These are phyloP conservation scores for Sandelia bainsii DNA, from an alignment of 2,797 vertebrate species.

Conservation along the genomic window DNA sequence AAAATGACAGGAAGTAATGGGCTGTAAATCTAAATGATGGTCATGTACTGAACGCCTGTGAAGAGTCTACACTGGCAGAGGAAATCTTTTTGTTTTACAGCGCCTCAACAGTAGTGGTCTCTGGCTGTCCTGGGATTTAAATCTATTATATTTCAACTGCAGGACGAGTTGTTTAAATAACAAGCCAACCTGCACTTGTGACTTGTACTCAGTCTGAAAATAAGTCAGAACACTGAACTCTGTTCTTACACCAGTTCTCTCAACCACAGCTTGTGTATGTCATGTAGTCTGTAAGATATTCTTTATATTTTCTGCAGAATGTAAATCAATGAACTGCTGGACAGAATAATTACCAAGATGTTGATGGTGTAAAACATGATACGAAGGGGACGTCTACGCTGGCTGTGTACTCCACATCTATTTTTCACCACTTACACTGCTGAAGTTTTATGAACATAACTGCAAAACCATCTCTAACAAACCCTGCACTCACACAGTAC, in stretches of 20 bases:
- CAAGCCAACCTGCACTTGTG: neutral
- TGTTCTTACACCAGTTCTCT: neutral
- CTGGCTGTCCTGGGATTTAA: constrained; percentile 25
- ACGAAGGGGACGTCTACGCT: neutral
- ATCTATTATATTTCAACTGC: constrained; percentile 26
- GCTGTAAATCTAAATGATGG: constrained; percentile 54
- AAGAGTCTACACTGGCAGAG: constrained; percentile 22
- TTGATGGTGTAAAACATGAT: neutral
- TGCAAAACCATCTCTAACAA: too few relatives aligned
- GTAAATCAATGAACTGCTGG: neutral
- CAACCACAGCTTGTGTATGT: neutral
- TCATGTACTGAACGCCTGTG: constrained; percentile 9
- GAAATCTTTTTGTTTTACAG: constrained; percentile 33
- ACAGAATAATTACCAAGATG: neutral
- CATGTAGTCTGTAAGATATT: neutral
- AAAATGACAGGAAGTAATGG: constrained; percentile 51
- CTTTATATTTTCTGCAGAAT: neutral
- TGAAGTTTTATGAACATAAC: too few relatives aligned
- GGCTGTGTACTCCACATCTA: neutral
- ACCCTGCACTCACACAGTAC: neutral
- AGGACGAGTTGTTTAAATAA: neutral
- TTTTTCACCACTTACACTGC: too few relatives aligned
- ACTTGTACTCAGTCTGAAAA: neutral
- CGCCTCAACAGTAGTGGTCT: constrained; percentile 44
- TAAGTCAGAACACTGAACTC: neutral